Percentiles rank a stretch among this genome's conserved stretches.
Evolutionary conservation across 1,140 invertebrate genomes (phyloP).

Genomic region (Linepithema humile): DNA sequence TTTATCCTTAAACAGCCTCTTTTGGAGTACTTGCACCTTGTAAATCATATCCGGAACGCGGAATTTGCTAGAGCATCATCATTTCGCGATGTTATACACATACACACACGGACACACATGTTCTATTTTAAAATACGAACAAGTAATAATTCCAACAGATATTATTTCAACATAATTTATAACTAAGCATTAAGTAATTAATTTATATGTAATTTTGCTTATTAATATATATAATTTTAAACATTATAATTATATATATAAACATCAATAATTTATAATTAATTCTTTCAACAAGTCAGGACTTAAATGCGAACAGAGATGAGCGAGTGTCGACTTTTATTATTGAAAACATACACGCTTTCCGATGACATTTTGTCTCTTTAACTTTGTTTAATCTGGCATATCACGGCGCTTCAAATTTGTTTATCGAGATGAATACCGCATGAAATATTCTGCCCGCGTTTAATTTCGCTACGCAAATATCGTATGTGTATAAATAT

Average conservation of each 20-base stretch:
- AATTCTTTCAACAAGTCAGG: too few relatives aligned
- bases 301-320: neutral
- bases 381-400: slow-evolving; percentile 11
- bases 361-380: neutral
- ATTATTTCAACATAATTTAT: neutral
- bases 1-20: slow-evolving; percentile 38
- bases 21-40: neutral
- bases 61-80: neutral
- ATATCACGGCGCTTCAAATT: neutral
- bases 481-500: slow-evolving; percentile 20
- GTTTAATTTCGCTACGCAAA: slow-evolving; percentile 31
- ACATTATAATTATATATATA: too few relatives aligned
- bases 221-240: too few relatives aligned
- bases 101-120: too few relatives aligned
- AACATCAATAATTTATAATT: too few relatives aligned
- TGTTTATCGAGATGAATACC: neutral
- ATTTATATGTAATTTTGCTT: too few relatives aligned
- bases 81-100: neutral
- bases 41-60: slow-evolving; percentile 14
- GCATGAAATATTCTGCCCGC: slow-evolving; percentile 20
- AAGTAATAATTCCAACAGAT: too few relatives aligned
- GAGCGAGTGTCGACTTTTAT: neutral
- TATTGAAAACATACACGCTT: neutral
- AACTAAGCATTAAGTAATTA: too few relatives aligned
- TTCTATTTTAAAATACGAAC: too few relatives aligned